Conservation (phyloP, 2,113 vertebrate species). For the Pholis gunnellus region DNA sequence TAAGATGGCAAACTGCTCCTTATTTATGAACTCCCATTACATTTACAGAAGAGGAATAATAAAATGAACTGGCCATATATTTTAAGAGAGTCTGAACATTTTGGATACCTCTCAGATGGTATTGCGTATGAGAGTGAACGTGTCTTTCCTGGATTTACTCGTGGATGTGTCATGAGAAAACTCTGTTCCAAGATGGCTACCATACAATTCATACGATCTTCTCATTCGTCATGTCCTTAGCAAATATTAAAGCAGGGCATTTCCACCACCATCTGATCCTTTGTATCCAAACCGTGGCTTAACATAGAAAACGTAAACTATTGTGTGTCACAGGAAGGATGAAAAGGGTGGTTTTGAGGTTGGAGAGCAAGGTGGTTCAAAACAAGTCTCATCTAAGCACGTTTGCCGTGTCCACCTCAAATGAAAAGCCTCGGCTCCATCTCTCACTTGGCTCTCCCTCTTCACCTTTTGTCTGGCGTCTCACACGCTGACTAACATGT, state of each 20-base stretch:
- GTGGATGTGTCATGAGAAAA: not conserved
- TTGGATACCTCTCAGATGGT: not conserved
- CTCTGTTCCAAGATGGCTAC: not conserved
- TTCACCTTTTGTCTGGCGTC: conserved; percentile 60
- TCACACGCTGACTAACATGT: conserved; percentile 51
- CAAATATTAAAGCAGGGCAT: not conserved
- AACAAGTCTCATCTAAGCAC: conserved; percentile 10
- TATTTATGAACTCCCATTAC: not conserved
- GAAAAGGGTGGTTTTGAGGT: not conserved
- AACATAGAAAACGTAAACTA: not conserved
- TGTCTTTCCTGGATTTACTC: not conserved
- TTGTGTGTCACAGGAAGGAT: not conserved
- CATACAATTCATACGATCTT: not conserved
- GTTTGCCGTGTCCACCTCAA: conserved; percentile 40
- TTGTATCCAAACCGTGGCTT: not conserved
- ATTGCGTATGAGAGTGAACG: not conserved
- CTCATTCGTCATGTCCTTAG: not conserved
- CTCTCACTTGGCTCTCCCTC: conserved; percentile 55
- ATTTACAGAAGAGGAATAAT: not conserved
- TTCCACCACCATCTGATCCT: not conserved
- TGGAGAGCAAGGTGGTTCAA: not conserved
- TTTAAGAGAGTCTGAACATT: not conserved
- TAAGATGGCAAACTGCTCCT: not conserved
- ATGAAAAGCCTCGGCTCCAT: conserved; percentile 34
- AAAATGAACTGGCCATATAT: not conserved